phyloP scores from a whole-genome alignment of 2,888 invertebrate genomes.

The Drosophila longiperda region DNA sequence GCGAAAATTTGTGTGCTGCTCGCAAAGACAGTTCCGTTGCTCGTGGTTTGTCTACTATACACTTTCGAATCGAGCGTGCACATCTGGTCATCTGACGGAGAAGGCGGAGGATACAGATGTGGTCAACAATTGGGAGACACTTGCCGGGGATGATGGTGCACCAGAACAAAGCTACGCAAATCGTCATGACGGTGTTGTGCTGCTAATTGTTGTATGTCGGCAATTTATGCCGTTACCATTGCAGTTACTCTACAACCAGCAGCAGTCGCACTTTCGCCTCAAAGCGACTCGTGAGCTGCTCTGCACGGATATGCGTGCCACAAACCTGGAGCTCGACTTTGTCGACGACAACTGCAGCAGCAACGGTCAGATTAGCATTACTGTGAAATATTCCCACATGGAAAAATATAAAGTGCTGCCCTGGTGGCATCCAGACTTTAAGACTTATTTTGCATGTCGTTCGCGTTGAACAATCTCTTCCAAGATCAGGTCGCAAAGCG shows the following conservation, averaged over 20 bases:
- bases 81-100: slow-evolving; percentile 57
- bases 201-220: slow-evolving; percentile 85
- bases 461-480: not conserved
- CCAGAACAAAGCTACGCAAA: slow-evolving; percentile 1
- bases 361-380: slow-evolving; percentile 59
- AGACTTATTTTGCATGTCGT: slow-evolving; percentile 22
- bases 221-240: slow-evolving; percentile 79
- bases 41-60: slow-evolving; percentile 84
- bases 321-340: slow-evolving; percentile 86
- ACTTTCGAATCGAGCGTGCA: slow-evolving; percentile 69
- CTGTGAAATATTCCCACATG: slow-evolving; percentile 86
- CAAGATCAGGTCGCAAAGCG: not conserved
- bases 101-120: slow-evolving; percentile 19
- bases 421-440: slow-evolving; percentile 89
- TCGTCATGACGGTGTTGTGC: slow-evolving; percentile 87
- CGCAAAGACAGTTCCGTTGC: slow-evolving; percentile 65
- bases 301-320: slow-evolving; percentile 86
- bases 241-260: slow-evolving; percentile 66
- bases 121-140: slow-evolving; percentile 81
- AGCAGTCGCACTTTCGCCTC: slow-evolving; percentile 67
- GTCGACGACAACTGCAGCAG: slow-evolving; percentile 83
- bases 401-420: slow-evolving; percentile 86
- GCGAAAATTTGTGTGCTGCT: slow-evolving; percentile 68
- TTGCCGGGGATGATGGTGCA: slow-evolving; percentile 55
- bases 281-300: slow-evolving; percentile 82